Percentiles rank a stretch among this genome's conserved stretches.
These are phyloP conservation scores for Cirrhinus mrigala DNA, from an alignment of 2,797 vertebrate species.

Conservation along the genomic window DNA sequence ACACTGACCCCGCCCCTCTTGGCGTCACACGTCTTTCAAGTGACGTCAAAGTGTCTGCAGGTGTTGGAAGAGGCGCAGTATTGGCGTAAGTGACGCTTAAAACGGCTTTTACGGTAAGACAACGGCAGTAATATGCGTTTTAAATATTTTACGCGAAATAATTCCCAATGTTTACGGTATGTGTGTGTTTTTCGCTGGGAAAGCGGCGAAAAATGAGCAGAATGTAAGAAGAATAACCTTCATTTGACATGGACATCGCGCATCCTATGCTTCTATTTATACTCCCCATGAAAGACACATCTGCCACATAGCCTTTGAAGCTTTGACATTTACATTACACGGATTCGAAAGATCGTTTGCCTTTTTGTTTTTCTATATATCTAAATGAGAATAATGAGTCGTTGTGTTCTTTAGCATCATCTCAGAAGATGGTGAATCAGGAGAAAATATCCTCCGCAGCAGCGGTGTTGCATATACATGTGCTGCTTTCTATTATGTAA, in stretches of 20 bases:
- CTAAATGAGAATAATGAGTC: background rate
- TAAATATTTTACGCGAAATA: slow-evolving; percentile 1
- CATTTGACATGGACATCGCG: slow-evolving; percentile 63
- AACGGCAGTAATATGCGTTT: slow-evolving; percentile 47
- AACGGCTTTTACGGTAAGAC: slow-evolving; percentile 75
- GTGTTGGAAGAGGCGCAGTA: slow-evolving; percentile 72
- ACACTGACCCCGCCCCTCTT: slow-evolving; percentile 56
- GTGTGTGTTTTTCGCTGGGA: background rate
- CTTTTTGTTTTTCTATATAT: background rate
- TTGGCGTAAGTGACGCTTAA: slow-evolving; percentile 73
- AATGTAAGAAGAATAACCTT: slow-evolving; percentile 61
- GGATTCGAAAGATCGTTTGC: background rate
- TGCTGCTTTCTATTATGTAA: slow-evolving; percentile 46
- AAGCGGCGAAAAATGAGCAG: slow-evolving; percentile 15
- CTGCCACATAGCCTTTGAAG: background rate
- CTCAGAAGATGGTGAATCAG: slow-evolving; percentile 31
- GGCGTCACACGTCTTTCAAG: slow-evolving; percentile 65
- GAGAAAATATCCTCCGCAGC: slow-evolving; percentile 36
- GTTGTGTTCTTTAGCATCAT: slow-evolving; percentile 12
- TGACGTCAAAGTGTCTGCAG: slow-evolving; percentile 70
- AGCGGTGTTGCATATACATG: slow-evolving; percentile 26
- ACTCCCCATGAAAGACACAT: slow-evolving; percentile 27
- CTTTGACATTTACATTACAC: background rate
- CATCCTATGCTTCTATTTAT: slow-evolving; percentile 44
- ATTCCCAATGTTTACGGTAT: fast-evolving